Percentiles rank a stretch among this genome's conserved stretches.
phyloP scores from a whole-genome alignment of 2,113 vertebrate species.

The Gila orcuttii region DNA sequence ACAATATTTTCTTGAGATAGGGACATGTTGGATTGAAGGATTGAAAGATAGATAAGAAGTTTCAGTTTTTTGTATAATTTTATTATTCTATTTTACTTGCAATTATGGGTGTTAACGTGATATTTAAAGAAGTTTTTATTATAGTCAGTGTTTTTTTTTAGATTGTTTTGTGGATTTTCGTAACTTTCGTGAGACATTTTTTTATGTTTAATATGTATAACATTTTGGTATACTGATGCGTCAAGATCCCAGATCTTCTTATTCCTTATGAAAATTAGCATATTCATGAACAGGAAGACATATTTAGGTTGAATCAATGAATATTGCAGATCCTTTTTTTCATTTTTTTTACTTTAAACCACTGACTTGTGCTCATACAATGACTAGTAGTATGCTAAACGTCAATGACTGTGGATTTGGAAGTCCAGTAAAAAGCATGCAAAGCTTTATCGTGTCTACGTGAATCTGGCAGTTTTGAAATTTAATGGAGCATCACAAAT shows the following conservation, averaged over 20 bases:
- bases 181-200: background rate
- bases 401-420: background rate
- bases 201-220: background rate
- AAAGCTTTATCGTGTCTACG: slow-evolving; percentile 36
- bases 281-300: slow-evolving; percentile 1
- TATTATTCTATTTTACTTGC: background rate
- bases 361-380: slow-evolving; percentile 17
- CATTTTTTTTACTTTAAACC: background rate
- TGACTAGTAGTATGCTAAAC: slow-evolving; percentile 19
- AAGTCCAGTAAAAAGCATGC: slow-evolving; percentile 26
- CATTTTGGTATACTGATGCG: background rate
- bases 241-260: background rate
- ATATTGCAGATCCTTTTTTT: background rate
- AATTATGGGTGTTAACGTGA: slow-evolving; percentile 9
- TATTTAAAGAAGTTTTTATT: slow-evolving; percentile 3
- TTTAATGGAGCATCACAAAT: slow-evolving; percentile 25
- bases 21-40: background rate
- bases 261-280: background rate
- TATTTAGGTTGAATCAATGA: background rate
- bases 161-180: background rate
- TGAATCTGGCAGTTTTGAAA: slow-evolving; percentile 40
- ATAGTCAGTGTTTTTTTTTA: slow-evolving; percentile 41
- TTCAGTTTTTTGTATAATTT: background rate
- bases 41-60: background rate
- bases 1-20: background rate